Base-by-base conservation (phyloP, 2,797 vertebrate genomes). In the Capromys pilorides region DNA sequence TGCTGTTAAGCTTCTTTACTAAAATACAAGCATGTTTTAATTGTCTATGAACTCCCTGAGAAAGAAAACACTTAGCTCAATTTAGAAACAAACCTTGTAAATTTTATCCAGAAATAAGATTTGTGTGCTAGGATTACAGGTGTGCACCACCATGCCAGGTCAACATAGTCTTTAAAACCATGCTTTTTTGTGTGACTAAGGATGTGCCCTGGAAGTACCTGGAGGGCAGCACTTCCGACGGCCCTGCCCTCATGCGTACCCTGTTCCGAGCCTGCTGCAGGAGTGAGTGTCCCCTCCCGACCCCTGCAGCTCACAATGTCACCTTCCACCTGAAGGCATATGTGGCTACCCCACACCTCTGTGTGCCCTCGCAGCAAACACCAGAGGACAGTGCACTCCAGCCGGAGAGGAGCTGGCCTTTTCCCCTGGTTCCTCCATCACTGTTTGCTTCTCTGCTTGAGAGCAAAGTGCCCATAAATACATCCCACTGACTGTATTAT, bases 191-290 rank as follows among this genome's bases (percentile, higher is more conserved):
- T 36, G 1, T 51, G 22, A 31, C 64, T n/a, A n/a, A 75, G 14
- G 49, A 31, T 0, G 4, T 0, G 41, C 57, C 1, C 2, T 0
- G 0, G 12, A 11, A 16, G 33, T 14, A 0, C 21, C 51, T 7
- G 6, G 11, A 66, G 4, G 6, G 8, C 12, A 66, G 24, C 59
- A 6, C 10, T 22, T 31, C 16, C 54, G 16, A 18, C 16, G 16
- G 26, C 73, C 19, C 1, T 0, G 8, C 13, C 13, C 14, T 4
- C 54, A 7, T 5, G 1, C 10, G 19, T 3, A 28, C 13, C 31
- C 26, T 11, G 10, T 14, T 22, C 75, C 8, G 4, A 1, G 13
- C 18, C 19, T 7, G 8, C 14, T 14, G 33, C 75, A 57, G 57
- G 22, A 81, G 16, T 54, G 67, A 16, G 51, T 1, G 10, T 14